These are phyloP conservation scores for Invenusta paracnida DNA, from an alignment of 2,888 invertebrate species.

Conservation along the genomic window DNA sequence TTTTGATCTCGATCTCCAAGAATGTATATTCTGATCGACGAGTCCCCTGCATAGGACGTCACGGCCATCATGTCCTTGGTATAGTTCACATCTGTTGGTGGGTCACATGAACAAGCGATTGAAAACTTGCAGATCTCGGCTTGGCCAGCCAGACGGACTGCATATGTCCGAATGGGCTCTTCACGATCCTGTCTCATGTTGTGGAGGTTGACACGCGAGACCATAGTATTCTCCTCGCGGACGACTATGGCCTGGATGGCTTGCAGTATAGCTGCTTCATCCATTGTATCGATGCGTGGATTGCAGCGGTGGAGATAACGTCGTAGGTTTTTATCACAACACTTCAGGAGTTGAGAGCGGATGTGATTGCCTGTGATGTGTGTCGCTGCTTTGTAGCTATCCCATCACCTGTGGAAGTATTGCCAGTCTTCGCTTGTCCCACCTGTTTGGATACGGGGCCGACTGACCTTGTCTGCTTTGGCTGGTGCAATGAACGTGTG, in stretches of 20 bases:
- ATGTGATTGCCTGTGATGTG: not conserved
- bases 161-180: conserved; percentile 44
- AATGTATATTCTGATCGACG: not conserved
- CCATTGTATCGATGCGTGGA: conserved; percentile 42
- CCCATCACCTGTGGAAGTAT: not conserved
- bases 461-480: not conserved
- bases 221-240: conserved; percentile 48
- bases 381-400: not conserved
- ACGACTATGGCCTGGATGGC: too few species aligned
- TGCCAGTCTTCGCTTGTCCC: conserved; percentile 25
- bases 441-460: not conserved
- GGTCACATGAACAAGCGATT: not conserved
- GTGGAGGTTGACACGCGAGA: conserved; percentile 45
- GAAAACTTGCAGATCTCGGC: conserved; percentile 43
- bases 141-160: conserved; percentile 46
- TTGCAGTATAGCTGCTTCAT: too few species aligned
- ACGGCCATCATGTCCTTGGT: not conserved
- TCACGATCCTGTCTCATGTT: conserved; percentile 48
- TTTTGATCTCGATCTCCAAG: conserved; percentile 23
- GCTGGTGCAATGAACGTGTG: not conserved
- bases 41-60: not conserved
- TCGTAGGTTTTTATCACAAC: conserved; percentile 30
- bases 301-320: conserved; percentile 42
- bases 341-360: not conserved
- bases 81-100: conserved; percentile 43